Percentiles rank a stretch among this genome's conserved stretches.
These are phyloP conservation scores for Brachionus manjavacas DNA, from an alignment of 1,140 invertebrate species.

Conservation along the genomic window DNA sequence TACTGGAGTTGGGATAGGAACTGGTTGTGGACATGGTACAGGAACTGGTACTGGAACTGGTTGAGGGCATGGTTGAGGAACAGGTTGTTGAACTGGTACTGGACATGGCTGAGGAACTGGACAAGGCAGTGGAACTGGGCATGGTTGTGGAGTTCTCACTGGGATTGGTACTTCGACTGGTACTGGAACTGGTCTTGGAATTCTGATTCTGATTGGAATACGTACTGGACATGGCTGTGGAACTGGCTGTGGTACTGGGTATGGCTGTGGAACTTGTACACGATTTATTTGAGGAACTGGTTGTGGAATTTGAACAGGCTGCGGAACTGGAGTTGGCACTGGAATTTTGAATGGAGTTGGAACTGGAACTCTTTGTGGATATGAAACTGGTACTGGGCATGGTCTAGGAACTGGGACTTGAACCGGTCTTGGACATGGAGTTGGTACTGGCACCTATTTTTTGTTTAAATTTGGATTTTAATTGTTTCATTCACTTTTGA, in stretches of 20 bases:
- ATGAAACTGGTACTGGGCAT: no score
- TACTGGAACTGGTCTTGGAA: background rate
- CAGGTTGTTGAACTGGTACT: background rate
- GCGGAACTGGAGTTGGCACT: no score
- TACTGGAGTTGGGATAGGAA: background rate
- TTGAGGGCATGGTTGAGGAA: background rate
- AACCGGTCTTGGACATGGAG: background rate
- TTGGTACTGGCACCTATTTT: background rate
- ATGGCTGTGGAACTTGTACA: no score
- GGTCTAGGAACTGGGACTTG: background rate
- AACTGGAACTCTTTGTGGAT: no score
- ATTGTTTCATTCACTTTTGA: no score
- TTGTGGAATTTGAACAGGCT: no score
- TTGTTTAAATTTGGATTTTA: background rate
- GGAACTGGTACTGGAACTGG: background rate
- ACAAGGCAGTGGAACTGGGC: no score
- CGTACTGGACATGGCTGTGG: background rate
- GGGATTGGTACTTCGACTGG: no score
- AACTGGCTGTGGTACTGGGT: background rate
- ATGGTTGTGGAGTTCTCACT: no score
- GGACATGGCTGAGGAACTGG: background rate
- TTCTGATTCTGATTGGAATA: background rate
- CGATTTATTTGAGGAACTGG: no score
- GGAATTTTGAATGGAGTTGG: no score
- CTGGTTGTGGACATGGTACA: background rate